A percentile compares a stretch with the other conserved stretches of the same genome.
Conservation (phyloP, 2,888 invertebrate genomes). For the Allolobophora icterica region DNA sequence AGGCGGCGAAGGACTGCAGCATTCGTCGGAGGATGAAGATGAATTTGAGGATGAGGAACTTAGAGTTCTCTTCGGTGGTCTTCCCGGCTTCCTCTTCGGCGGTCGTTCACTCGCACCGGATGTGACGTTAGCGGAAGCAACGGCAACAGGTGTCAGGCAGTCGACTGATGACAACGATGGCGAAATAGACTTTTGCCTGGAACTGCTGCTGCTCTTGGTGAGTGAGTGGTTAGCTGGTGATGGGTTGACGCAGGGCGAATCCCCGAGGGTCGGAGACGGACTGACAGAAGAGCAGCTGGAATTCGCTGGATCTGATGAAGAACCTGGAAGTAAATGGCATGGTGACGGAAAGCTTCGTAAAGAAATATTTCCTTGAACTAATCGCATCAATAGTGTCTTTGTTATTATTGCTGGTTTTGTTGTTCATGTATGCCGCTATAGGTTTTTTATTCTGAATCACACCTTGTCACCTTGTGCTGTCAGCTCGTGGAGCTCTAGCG, state of each 20-base stretch:
- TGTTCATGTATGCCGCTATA: not conserved
- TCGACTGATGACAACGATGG: not conserved
- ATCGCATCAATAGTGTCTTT: too few relatives aligned
- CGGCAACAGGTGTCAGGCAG: not conserved
- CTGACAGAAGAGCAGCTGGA: not conserved
- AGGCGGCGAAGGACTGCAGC: not conserved
- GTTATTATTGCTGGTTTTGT: too few relatives aligned
- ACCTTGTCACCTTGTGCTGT: too few relatives aligned
- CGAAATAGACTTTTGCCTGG: not conserved
- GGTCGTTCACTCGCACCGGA: not conserved
- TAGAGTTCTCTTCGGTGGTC: not conserved
- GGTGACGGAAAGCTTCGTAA: not conserved
- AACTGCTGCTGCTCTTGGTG: not conserved
- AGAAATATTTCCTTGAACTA: not conserved
- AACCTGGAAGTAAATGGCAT: not conserved
- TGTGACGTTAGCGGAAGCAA: not conserved
- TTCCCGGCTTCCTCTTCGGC: conserved; percentile 18
- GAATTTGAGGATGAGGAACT: not conserved
- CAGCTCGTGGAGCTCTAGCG: too few relatives aligned
- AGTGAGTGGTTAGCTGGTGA: not conserved
- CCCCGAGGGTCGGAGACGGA: not conserved
- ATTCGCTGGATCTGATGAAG: not conserved
- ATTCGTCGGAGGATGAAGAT: conserved; percentile 4
- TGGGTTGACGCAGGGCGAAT: not conserved
- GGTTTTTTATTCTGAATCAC: not conserved